A percentile compares a stretch with the other conserved stretches of the same genome.
Conservation (phyloP, 2,797 vertebrate genomes). For the Thunnus albacares region DNA sequence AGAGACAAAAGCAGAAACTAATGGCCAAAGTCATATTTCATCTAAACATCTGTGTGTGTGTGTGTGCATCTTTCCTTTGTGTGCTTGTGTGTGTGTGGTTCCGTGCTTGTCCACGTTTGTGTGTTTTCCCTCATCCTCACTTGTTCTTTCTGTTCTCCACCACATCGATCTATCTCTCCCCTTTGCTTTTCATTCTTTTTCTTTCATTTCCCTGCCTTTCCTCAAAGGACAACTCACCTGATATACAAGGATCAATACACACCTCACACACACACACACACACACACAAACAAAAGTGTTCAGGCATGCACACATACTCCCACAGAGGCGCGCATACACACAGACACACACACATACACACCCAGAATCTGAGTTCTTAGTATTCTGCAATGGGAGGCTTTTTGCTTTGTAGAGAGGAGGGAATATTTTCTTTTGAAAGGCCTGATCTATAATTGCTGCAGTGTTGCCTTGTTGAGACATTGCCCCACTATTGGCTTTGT, state of each 20-base stretch:
- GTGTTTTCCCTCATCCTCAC: slow-evolving; percentile 39
- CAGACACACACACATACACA: slow-evolving; percentile 7
- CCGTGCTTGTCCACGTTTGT: slow-evolving; percentile 3
- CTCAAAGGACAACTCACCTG: slow-evolving; percentile 70
- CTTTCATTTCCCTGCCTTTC: slow-evolving; percentile 65
- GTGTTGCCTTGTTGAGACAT: slow-evolving; percentile 61
- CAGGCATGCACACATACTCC: neutral
- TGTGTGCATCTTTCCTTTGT: neutral
- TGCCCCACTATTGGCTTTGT: slow-evolving; percentile 57
- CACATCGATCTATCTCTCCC: slow-evolving; percentile 56
- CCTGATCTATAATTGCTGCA: slow-evolving; percentile 65
- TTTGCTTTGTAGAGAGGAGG: slow-evolving; percentile 38
- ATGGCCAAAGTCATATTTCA: slow-evolving; percentile 82
- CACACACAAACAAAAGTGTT: slow-evolving; percentile 6
- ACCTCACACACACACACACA: slow-evolving; percentile 20
- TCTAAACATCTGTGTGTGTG: slow-evolving; percentile 70
- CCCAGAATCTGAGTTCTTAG: slow-evolving; percentile 32
- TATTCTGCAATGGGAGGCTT: slow-evolving; percentile 49
- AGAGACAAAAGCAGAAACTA: slow-evolving; percentile 53
- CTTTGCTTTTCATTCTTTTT: slow-evolving; percentile 60
- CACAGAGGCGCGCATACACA: neutral
- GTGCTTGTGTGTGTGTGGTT: slow-evolving; percentile 60
- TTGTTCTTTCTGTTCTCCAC: slow-evolving; percentile 43
- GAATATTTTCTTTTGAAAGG: slow-evolving; percentile 67
- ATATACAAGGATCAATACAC: slow-evolving; percentile 58